These are phyloP conservation scores for Benthosema pterotum DNA, from an alignment of 2,797 vertebrate genomes.

Conservation along the genomic window DNA sequence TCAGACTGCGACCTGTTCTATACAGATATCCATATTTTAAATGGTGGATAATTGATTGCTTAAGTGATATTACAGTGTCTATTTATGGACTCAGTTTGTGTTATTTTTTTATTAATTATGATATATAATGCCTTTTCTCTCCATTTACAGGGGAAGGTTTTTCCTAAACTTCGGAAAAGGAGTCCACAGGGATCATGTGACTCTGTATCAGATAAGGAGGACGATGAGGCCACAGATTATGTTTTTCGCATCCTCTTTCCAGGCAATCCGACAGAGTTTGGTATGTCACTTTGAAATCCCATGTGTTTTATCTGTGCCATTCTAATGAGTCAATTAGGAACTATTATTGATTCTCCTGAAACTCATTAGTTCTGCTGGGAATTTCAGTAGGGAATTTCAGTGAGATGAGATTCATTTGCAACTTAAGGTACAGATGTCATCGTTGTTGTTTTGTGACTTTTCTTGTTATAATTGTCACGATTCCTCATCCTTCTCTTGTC, in stretches of 20 bases:
- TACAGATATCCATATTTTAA: no score
- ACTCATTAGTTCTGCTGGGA: no score
- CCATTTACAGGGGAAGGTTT: constrained; percentile 91
- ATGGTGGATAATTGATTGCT: no score
- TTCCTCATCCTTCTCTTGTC: constrained; percentile 19
- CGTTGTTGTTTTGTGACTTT: not conserved
- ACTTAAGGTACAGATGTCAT: no score
- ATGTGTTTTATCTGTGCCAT: constrained; percentile 26
- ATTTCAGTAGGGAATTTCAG: no score
- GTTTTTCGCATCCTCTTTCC: constrained; percentile 97
- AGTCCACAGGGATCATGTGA: constrained; percentile 93
- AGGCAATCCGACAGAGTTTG: constrained; percentile 88
- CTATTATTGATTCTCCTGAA: not conserved
- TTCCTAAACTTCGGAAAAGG: constrained; percentile 91
- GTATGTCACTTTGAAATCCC: constrained; percentile 77
- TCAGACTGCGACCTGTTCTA: no score
- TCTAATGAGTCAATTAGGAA: constrained; percentile 25
- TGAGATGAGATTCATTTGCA: no score
- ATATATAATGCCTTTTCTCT: constrained; percentile 10
- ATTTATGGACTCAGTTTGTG: no score
- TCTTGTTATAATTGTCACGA: constrained; percentile 12
- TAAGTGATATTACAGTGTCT: no score
- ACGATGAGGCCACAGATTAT: constrained; percentile 96
- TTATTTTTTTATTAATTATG: no score
- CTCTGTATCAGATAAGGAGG: constrained; percentile 94